phyloP scores from a whole-genome alignment of 2,797 vertebrate species.

The Gallinago stenura region DNA sequence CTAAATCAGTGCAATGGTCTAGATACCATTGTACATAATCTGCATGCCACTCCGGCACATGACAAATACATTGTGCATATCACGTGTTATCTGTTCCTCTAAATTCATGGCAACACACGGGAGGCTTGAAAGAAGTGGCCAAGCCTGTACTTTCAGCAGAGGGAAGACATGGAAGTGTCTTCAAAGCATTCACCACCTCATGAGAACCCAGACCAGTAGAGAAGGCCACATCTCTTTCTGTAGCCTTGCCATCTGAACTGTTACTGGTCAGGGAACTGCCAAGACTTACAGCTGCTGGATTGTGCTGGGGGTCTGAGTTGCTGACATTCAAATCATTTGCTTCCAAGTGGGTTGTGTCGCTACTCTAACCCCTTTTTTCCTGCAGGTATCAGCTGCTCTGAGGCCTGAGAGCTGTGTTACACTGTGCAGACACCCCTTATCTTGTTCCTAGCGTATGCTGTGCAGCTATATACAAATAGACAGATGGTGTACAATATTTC shows the following conservation, averaged over 20 bases:
- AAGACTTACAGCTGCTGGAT: neutral
- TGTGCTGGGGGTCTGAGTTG: neutral
- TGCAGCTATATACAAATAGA: neutral
- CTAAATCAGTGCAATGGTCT: fast-evolving
- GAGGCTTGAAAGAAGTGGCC: neutral
- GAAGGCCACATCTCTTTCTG: neutral
- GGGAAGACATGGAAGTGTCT: neutral
- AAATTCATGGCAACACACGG: neutral
- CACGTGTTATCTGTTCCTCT: neutral
- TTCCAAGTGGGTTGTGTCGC: neutral
- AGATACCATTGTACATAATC: neutral
- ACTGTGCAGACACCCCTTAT: neutral
- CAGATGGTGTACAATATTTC: neutral
- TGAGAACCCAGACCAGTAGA: neutral
- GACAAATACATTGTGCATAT: fast-evolving
- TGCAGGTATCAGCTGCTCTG: neutral
- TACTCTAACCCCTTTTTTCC: neutral
- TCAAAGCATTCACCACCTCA: neutral
- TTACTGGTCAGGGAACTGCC: neutral
- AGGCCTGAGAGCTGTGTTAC: neutral
- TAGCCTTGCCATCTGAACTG: neutral
- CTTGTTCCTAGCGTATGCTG: neutral
- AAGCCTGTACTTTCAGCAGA: neutral
- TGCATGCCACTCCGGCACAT: neutral
- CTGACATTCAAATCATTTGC: neutral